Base-by-base conservation (phyloP, 1,140 invertebrate species). In the Nymphalis io region DNA sequence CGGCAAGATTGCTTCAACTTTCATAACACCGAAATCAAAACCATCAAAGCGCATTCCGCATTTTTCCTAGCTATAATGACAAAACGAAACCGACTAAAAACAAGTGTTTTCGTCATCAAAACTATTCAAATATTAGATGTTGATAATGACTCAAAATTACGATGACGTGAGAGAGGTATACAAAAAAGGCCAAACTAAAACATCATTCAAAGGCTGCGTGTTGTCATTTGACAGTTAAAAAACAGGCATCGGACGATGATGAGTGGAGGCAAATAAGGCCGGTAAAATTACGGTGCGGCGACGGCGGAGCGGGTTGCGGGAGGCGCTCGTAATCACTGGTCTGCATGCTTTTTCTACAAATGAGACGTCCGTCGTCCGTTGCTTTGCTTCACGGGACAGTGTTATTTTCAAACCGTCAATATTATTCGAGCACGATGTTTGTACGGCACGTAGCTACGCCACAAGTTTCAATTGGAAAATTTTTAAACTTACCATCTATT, bases 351-450 rank as follows among this genome's bases (percentile, higher is more conserved):
- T 84, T 78, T 80, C 72, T 80, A 79, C 74, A 83, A 84, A 84
- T 84, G 79, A 87, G 79, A 85, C 75, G 82, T 84, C 80, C 72
- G 67, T 44, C 75, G 82, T 84, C 80, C 72, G 67, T 44, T 80
- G 73, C 70, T 39, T 70, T 62, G 53, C 66, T 27, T 55, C 27
- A 13, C 38, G 33, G 61, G 61, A 60, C 40, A 51, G 48, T 62
- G 70, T 67, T 59, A 72, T 67, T 67, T 70, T 63, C 60, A 51
- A 70, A 70, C 42, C 27, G 16, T 40, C 58, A 53, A 70, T 63
- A 63, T 58, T 58, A 38, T 59, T 1, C 60, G 33, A 58, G 42
- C 20, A 51, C 3, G 20, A 39, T 63, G 60, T 70, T 58, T 70
- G 39, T 23, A 27, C 42, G 13, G 57, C 18, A 20, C 23, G 18